These are phyloP conservation scores for Dicerorhinus sumatrensis DNA, from an alignment of 2,113 vertebrate species.

Conservation along the genomic window DNA sequence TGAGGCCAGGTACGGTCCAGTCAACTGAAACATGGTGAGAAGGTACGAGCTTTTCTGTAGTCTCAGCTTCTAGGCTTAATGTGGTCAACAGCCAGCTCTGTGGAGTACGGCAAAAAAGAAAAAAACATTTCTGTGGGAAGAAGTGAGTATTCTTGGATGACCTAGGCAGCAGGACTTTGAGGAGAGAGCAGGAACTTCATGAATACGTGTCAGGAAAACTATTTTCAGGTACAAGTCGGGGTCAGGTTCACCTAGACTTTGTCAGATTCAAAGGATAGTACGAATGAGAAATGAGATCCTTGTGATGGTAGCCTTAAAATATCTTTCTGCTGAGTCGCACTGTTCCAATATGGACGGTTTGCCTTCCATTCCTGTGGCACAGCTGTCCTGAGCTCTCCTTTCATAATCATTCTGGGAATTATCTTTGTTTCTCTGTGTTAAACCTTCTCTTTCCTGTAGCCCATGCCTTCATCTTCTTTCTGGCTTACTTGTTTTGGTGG, in stretches of 20 bases:
- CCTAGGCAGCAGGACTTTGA: background rate
- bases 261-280: background rate
- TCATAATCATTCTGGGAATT: background rate
- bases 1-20: no score
- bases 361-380: background rate
- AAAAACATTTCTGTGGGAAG: background rate
- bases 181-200: background rate
- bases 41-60: background rate
- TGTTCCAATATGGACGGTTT: fast-evolving
- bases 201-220: background rate
- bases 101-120: background rate
- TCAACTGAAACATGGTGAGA: background rate
- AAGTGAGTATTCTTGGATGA: background rate
- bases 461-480: background rate
- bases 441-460: background rate
- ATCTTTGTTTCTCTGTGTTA: background rate
- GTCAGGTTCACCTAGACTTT: background rate
- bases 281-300: no score
- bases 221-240: background rate
- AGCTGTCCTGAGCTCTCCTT: background rate
- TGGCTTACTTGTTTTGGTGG: background rate
- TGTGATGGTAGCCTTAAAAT: background rate
- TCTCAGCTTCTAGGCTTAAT: background rate
- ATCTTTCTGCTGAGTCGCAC: background rate
- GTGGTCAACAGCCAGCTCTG: background rate